Evolutionary conservation across 2,888 invertebrate genomes (phyloP).

Genomic region (Encarsia formosa): DNA sequence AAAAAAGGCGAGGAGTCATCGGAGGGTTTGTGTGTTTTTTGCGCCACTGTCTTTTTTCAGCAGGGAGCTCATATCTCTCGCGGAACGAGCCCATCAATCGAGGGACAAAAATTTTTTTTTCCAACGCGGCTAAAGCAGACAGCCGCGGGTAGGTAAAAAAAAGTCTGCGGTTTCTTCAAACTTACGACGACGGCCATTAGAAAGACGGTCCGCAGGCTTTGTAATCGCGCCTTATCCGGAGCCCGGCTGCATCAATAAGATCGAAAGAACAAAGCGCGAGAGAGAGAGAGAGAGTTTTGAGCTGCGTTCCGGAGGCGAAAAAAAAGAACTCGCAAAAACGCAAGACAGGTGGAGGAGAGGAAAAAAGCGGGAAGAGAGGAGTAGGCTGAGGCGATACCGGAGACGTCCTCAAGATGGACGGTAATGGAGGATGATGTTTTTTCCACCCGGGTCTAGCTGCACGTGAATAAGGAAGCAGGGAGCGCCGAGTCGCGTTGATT

Average conservation of each 20-base stretch:
- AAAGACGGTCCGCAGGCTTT: background rate
- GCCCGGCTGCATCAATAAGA: constrained; percentile 1
- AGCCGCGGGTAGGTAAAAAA: constrained; percentile 6
- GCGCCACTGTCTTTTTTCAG: background rate
- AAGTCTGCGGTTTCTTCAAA: constrained; percentile 1
- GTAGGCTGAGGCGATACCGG: constrained; percentile 7
- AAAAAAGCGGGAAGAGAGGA: background rate
- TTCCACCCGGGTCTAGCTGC: constrained; percentile 23
- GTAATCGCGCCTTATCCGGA: background rate
- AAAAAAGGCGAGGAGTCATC: too few species aligned
- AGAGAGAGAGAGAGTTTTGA: background rate
- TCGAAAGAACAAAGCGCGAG: constrained; percentile 1
- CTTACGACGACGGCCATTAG: constrained; percentile 18
- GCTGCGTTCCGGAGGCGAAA: background rate
- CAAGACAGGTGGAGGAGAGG: background rate
- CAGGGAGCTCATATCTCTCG: background rate
- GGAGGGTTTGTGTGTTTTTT: too few species aligned
- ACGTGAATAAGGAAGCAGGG: constrained; percentile 46
- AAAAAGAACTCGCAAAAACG: background rate
- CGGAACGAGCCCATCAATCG: constrained; percentile 14
- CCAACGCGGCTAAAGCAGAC: background rate
- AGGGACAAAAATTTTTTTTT: constrained; percentile 6
- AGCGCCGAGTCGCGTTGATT: constrained; percentile 47
- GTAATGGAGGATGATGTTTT: constrained; percentile 31
- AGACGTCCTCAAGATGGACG: constrained; percentile 25